phyloP scores from a whole-genome alignment of 2,113 vertebrate species.

The Nesoenas mayeri region DNA sequence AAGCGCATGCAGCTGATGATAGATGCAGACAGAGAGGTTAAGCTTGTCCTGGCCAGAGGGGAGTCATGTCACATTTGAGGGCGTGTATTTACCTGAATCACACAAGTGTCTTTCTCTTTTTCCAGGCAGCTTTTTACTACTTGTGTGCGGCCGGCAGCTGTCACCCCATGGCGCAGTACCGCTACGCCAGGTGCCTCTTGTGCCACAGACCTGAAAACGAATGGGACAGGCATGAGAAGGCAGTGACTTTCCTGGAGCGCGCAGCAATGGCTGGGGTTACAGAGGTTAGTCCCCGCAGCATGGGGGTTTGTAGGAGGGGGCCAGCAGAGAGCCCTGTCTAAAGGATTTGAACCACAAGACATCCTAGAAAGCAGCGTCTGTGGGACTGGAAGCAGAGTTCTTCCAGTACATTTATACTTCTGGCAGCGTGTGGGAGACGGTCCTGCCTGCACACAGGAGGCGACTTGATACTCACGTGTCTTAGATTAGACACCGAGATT shows the following conservation, averaged over 20 bases:
- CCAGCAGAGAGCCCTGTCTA: background rate
- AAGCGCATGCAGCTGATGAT: background rate
- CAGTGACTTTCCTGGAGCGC: conserved; percentile 77
- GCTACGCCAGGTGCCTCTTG: conserved; percentile 84
- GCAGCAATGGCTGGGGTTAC: conserved; percentile 82
- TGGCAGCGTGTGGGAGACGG: background rate
- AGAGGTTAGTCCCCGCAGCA: conserved; percentile 73
- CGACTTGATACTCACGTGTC: background rate
- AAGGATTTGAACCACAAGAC: background rate
- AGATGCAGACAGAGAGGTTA: background rate
- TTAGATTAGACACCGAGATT: background rate
- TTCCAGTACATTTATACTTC: background rate
- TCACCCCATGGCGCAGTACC: conserved; percentile 89
- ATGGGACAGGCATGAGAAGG: conserved; percentile 53
- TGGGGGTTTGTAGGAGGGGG: background rate
- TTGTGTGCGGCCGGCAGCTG: conserved; percentile 77
- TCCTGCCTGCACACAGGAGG: background rate
- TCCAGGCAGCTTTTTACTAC: conserved; percentile 87
- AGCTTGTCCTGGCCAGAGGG: background rate
- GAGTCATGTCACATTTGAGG: background rate
- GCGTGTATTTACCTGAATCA: background rate
- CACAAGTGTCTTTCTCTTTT: background rate
- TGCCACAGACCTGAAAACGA: conserved; percentile 58
- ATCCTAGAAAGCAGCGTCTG: background rate
- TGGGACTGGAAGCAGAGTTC: background rate